These are phyloP conservation scores for Hypomecis atomaria DNA, from an alignment of 2,888 invertebrate genomes.

Conservation along the genomic window DNA sequence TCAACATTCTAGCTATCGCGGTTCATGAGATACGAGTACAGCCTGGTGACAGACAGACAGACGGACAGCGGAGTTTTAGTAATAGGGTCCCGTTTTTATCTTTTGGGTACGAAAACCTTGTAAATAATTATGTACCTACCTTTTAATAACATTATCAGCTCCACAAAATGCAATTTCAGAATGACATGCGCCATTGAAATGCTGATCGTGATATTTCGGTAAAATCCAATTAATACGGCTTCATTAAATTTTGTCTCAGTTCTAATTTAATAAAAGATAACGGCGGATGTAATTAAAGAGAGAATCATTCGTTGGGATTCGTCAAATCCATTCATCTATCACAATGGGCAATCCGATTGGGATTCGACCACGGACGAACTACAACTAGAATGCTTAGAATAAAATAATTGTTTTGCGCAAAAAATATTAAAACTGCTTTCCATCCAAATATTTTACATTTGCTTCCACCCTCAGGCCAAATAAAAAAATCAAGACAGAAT, in stretches of 20 bases:
- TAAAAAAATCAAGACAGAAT: no score
- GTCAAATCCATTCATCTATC: constrained; percentile 29
- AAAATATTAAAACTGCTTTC: no score
- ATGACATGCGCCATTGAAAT: not conserved
- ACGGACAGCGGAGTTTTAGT: no score
- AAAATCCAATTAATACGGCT: constrained; percentile 22
- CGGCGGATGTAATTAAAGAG: constrained; percentile 32
- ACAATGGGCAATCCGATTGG: constrained; percentile 31
- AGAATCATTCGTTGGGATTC: constrained; percentile 27
- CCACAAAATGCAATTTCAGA: not conserved
- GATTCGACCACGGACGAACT: constrained; percentile 12
- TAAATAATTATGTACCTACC: no score
- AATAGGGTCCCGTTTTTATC: no score
- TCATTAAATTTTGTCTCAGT: constrained; percentile 23
- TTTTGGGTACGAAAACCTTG: no score
- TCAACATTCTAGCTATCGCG: no score
- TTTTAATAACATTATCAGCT: not conserved
- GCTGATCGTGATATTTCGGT: constrained; percentile 4
- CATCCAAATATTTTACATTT: no score
- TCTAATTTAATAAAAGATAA: constrained; percentile 26
- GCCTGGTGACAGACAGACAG: no score
- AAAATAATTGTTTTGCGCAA: no score
- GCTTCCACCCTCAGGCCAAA: no score
- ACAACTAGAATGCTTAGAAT: not conserved
- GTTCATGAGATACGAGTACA: no score